Evolutionary conservation across 1,140 invertebrate genomes (phyloP), one percentile per base, ranked within the genome.

Genomic region (Protaetia brevitarsis): DNA sequence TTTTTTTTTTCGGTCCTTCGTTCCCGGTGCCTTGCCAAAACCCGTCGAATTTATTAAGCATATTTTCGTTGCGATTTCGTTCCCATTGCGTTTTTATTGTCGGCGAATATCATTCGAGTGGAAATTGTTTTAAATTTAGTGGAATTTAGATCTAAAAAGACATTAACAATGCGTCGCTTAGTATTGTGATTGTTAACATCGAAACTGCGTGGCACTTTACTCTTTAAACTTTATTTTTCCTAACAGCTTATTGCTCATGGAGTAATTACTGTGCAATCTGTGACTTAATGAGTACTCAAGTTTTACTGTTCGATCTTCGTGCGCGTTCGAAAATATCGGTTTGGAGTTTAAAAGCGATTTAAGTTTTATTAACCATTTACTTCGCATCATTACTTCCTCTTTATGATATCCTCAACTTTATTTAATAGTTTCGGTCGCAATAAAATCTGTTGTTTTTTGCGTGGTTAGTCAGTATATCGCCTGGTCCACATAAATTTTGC

Each of bases 1-100:
- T 51, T 23, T 23, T 23, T 51, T 51, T 51, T 51, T 51, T 23
- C n/a, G n/a, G n/a, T n/a, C n/a, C 16, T 19, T 19, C 16, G 41
- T 19, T 19, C 19, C 11, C 19, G 26, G 26, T 16, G 26, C 26
- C 26, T 51, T 51, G 41, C 41, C 41, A 51, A 51, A 51, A 51
- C 8, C 13, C 41, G 19, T 34, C 21, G 41, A 23, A 51, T 51
- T 51, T 51, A 51, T 51, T 51, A 51, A 51, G 41, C 41, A 51
- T 51, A 51, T 51, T 51, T 51, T 51, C 41, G 41, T 23, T 11
- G 41, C 21, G 26, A 23, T 51, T 51, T 51, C 41, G 19, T 51
- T 23, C 41, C 41, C 5, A 10, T 51, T 10, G 41, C 1, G 16
- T 21, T 51, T 51, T 51, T 51, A 51, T 51, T 51, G 13, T 16